A percentile compares a stretch with the other conserved stretches of the same genome.
Conservation (phyloP, 92 coral and sea anemone genomes). For the Zoanthus sociatus region DNA sequence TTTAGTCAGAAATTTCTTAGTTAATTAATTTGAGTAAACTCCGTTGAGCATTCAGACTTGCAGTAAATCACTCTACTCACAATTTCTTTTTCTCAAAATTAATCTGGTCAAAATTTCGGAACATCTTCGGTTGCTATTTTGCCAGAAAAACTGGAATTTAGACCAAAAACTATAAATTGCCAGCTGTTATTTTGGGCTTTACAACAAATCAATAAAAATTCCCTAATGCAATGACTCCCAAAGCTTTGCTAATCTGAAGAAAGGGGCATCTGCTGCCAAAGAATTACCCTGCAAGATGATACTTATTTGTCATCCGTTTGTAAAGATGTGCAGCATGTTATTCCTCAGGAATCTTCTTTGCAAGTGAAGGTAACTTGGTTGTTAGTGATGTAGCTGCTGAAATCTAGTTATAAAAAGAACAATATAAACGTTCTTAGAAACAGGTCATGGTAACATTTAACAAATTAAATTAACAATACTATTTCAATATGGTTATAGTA, state of each 20-base stretch:
- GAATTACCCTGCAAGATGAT: conserved; percentile 35
- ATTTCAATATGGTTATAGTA: no score
- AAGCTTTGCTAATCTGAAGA: neutral
- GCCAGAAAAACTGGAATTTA: neutral
- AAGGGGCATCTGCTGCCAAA: neutral
- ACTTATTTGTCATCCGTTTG: conserved; percentile 23
- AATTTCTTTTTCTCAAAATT: no score
- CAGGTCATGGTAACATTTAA: conserved; percentile 7
- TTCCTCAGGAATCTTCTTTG: conserved; percentile 34
- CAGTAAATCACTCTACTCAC: no score
- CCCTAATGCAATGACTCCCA: no score
- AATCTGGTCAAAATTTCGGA: no score
- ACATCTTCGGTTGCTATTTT: no score
- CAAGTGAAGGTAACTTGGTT: conserved; percentile 39
- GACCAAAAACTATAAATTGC: neutral
- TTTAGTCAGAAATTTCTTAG: neutral
- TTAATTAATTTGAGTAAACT: neutral
- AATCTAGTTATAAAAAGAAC: conserved; percentile 28
- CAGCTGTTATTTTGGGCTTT: neutral
- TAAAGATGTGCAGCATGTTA: conserved; percentile 26
- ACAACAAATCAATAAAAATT: neutral
- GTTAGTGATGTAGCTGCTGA: conserved; percentile 46
- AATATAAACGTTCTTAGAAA: neutral
- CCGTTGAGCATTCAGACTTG: no score
- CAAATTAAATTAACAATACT: neutral